Percentiles rank a stretch among this genome's conserved stretches.
Conservation (phyloP, 2,888 invertebrate genomes). For the Leistus spinibarbis region DNA sequence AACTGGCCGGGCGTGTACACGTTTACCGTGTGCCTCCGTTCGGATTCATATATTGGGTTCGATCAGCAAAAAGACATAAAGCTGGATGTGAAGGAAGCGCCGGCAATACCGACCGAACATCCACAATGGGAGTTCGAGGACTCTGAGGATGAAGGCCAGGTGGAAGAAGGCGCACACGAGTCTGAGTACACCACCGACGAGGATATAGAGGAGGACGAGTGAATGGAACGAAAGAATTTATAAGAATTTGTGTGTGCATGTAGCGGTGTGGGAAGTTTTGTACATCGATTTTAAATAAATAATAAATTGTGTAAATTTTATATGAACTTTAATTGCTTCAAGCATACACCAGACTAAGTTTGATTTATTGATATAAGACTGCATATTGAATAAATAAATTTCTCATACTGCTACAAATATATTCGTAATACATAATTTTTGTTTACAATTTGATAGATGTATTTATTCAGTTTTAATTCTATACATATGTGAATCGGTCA, state of each 20-base stretch:
- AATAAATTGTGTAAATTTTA: constrained; percentile 25
- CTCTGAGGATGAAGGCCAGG: constrained; percentile 76
- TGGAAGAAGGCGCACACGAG: constrained; percentile 66
- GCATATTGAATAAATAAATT: constrained; percentile 24
- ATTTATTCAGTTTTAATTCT: neutral
- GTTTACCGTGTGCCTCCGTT: constrained; percentile 90
- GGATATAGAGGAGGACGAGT: constrained; percentile 64
- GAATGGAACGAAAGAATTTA: constrained; percentile 11
- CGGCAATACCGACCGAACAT: constrained; percentile 87
- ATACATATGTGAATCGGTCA: neutral
- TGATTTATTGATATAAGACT: constrained; percentile 30
- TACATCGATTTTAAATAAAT: constrained; percentile 27
- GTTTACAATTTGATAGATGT: neutral
- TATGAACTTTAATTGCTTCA: constrained; percentile 13
- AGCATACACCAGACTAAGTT: neutral
- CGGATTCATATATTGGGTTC: constrained; percentile 97
- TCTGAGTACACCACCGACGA: constrained; percentile 74
- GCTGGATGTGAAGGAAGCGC: constrained; percentile 96
- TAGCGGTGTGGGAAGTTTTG: constrained; percentile 37
- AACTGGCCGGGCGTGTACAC: constrained; percentile 91
- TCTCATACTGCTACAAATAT: constrained; percentile 32
- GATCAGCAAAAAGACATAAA: constrained; percentile 95
- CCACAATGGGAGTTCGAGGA: constrained; percentile 98
- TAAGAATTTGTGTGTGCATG: neutral
- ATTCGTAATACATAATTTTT: neutral